Conservation (phyloP, 1,140 invertebrate genomes). For the Diachasma alloeum region DNA sequence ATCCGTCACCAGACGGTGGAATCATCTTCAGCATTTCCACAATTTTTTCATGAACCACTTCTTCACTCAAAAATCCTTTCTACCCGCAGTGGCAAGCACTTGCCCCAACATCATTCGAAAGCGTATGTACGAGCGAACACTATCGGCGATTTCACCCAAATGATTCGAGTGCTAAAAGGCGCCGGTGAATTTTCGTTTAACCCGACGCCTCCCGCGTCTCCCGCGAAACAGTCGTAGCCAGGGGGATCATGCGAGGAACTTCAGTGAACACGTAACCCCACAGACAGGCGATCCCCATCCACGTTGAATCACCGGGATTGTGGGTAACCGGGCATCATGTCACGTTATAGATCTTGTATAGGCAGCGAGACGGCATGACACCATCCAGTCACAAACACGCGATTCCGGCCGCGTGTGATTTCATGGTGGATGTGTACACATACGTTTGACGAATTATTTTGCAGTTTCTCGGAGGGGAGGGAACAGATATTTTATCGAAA, state of each 20-base stretch:
- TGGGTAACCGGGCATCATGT: conserved; percentile 37
- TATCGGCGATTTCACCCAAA: not conserved
- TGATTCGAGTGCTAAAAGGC: not conserved
- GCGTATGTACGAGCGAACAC: not conserved
- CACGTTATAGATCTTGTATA: conserved; percentile 37
- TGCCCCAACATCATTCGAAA: not conserved
- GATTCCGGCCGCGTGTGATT: conserved; percentile 8
- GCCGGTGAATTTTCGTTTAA: not conserved
- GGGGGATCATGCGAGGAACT: conserved; percentile 27
- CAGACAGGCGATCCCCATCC: conserved; percentile 41
- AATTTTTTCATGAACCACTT: no score
- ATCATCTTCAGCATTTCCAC: conserved; percentile 7
- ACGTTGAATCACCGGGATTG: not conserved
- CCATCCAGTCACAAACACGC: conserved; percentile 28
- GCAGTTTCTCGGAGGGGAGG: no score
- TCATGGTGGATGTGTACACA: no score
- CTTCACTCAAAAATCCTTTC: not conserved
- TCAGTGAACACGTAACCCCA: conserved; percentile 33
- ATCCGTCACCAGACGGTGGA: conserved; percentile 31
- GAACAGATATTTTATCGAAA: no score
- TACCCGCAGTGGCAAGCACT: not conserved
- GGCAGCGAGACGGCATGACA: conserved; percentile 34
- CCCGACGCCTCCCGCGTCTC: not conserved
- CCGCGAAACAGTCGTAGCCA: conserved; percentile 23
- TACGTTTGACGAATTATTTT: no score